Evolutionary conservation across 92 coral and sea anemone genomes (phyloP).

Genomic region (Micromussa lordhowensis): DNA sequence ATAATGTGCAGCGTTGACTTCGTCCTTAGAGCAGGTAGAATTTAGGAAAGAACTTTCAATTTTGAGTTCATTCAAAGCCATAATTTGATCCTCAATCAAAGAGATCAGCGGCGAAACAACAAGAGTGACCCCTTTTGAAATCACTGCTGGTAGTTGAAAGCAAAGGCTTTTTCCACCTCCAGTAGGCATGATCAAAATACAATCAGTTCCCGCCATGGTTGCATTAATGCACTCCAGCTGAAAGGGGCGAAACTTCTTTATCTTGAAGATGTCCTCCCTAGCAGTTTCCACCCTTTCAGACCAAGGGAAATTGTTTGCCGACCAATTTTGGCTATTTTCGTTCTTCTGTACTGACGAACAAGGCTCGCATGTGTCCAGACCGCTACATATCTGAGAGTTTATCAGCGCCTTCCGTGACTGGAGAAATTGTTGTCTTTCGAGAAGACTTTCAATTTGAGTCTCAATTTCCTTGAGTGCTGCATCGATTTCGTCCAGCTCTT

Average conservation of each 20-base stretch:
- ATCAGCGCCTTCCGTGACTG: constrained; percentile 66
- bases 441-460: constrained; percentile 71
- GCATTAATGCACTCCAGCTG: constrained; percentile 93
- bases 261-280: constrained; percentile 66
- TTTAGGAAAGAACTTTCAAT: constrained; percentile 77
- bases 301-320: constrained; percentile 74
- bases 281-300: constrained; percentile 74
- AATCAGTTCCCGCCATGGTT: constrained; percentile 92
- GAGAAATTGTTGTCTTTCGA: constrained; percentile 83
- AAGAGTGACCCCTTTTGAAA: constrained; percentile 86
- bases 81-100: constrained; percentile 93
- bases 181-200: constrained; percentile 95
- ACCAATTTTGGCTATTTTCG: constrained; percentile 54
- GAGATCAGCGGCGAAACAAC: constrained; percentile 96
- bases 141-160: constrained; percentile 91
- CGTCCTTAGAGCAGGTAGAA: constrained; percentile 87
- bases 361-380: constrained; percentile 1
- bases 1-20: constrained; percentile 82
- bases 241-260: constrained; percentile 78
- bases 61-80: constrained; percentile 79
- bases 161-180: constrained; percentile 97
- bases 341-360: constrained; percentile 12
- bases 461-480: constrained; percentile 77
- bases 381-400: constrained; percentile 44
- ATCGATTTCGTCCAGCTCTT: constrained; percentile 77